Evolutionary conservation across 2,113 vertebrate genomes (phyloP).

Genomic region (Tachycineta bicolor): DNA sequence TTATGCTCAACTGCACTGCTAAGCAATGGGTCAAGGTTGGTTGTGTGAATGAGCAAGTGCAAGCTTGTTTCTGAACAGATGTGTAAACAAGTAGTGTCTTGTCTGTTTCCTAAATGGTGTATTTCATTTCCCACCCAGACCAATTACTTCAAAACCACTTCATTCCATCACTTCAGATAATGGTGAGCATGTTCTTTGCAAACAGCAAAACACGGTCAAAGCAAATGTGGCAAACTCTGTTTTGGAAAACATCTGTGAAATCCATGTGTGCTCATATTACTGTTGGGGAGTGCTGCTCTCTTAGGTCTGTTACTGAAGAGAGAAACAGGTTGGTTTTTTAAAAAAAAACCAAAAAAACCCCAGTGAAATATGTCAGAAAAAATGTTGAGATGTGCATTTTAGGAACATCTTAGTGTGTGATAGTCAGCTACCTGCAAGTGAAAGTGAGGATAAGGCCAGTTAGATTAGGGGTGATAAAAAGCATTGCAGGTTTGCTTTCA

Average conservation of each 20-base stretch:
- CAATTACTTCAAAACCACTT: background rate
- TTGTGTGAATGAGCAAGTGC: background rate
- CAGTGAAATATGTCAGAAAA: background rate
- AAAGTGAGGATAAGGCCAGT: background rate
- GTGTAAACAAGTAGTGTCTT: background rate
- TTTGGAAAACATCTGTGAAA: background rate
- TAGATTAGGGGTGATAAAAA: background rate
- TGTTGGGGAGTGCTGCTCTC: background rate
- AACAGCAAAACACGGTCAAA: conserved; percentile 9
- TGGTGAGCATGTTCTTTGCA: background rate
- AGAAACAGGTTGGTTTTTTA: background rate
- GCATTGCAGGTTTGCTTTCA: background rate
- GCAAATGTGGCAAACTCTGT: background rate
- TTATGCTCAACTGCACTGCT: background rate
- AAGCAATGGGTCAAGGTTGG: background rate
- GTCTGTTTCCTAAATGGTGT: background rate
- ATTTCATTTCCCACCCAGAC: conserved; percentile 4
- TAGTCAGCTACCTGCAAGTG: background rate
- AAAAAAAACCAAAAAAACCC: background rate
- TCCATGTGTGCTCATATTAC: background rate
- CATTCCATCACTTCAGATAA: background rate
- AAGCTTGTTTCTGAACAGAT: background rate
- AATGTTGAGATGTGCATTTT: background rate
- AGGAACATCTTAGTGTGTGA: background rate
- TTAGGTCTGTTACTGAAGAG: background rate